phyloP scores from a whole-genome alignment of 2,888 invertebrate species.

The Galerucella pusilla region DNA sequence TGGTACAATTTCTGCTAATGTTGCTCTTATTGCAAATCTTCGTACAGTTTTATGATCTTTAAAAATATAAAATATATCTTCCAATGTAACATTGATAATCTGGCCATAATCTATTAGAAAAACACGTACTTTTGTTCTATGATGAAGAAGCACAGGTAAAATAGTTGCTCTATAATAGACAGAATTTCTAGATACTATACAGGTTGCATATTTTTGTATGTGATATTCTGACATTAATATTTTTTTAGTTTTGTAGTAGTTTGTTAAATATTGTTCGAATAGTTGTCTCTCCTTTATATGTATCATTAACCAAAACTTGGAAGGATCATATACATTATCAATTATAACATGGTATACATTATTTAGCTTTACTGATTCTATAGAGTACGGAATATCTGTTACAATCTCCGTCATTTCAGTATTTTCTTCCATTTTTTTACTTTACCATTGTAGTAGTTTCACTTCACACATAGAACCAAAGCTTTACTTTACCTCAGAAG shows the following conservation, averaged over 20 bases:
- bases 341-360: slow-evolving; percentile 29
- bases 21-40: slow-evolving; percentile 39
- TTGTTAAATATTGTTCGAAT: slow-evolving; percentile 35
- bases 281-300: slow-evolving; percentile 29
- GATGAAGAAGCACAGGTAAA: slow-evolving; percentile 29
- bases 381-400: slow-evolving; percentile 20
- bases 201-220: slow-evolving; percentile 16
- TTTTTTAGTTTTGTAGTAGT: slow-evolving; percentile 23
- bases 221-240: slow-evolving; percentile 13
- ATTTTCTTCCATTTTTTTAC: neutral
- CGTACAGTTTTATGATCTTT: slow-evolving; percentile 35
- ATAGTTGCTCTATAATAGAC: slow-evolving; percentile 28
- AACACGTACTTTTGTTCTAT: slow-evolving; percentile 29
- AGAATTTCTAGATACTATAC: slow-evolving; percentile 22
- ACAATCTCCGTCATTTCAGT: neutral
- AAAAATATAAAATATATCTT: slow-evolving; percentile 28
- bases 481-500: too few relatives aligned
- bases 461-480: too few relatives aligned
- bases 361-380: slow-evolving; percentile 21
- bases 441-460: neutral
- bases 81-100: slow-evolving; percentile 24
- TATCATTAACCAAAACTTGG: slow-evolving; percentile 40
- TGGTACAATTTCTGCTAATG: slow-evolving; percentile 30
- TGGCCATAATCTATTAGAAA: slow-evolving; percentile 39
- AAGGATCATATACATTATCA: slow-evolving; percentile 37